Conservation (phyloP, 1,140 invertebrate species). For the Amphibalanus amphitrite region DNA sequence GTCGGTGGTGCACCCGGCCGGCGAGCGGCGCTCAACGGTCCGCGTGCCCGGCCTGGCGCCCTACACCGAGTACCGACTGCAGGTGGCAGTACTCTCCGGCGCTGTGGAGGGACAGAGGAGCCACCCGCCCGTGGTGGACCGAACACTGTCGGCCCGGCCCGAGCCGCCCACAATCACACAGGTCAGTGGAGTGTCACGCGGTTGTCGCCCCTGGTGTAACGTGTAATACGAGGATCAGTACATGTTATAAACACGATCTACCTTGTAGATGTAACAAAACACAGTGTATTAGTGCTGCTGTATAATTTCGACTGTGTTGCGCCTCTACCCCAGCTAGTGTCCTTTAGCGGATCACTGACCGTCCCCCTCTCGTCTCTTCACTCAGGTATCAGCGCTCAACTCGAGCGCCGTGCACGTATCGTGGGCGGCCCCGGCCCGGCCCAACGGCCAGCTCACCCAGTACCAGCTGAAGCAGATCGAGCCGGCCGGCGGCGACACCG, state of each 20-base stretch:
- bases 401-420: neutral
- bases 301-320: neutral
- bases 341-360: no score
- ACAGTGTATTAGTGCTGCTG: neutral
- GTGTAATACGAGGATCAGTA: no score
- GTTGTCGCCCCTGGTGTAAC: no score
- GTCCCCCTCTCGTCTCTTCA: no score
- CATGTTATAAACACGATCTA: no score
- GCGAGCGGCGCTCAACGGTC: neutral
- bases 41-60: neutral
- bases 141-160: neutral
- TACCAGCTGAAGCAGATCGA: neutral
- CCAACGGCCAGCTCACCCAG: neutral
- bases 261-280: no score
- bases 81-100: neutral
- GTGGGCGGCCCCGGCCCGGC: neutral
- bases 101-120: neutral
- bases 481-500: neutral
- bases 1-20: no score
- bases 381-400: no score
- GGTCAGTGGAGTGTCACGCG: neutral
- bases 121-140: neutral
- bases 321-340: no score
- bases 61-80: neutral
- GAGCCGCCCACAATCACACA: neutral